Evolutionary conservation across 2,113 vertebrate species (phyloP), one percentile per base, ranked within the genome.

Genomic region (Actenoides lindsayi): DNA sequence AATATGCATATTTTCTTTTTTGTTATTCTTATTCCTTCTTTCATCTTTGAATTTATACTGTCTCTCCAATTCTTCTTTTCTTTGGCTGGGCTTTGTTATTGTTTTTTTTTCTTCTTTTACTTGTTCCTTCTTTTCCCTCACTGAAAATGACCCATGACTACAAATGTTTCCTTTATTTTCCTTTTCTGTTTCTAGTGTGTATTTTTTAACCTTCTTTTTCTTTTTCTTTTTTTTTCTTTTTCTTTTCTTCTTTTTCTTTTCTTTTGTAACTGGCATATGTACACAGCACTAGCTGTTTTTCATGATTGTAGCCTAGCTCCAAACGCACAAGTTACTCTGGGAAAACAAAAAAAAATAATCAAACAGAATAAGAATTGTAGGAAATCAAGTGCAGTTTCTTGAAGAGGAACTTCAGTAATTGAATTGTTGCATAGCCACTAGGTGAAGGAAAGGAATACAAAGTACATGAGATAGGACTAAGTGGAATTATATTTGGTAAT

Each of bases 391-490:
- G 67, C 56, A 77, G 33, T 94, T 97, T 96, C 87, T 95, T 89
- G 93, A 95, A 93, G 95, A 97, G 79, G 85, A 87, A 91, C 53
- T 93, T 93, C 77, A 92, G 74, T 94, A 98, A 97, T 78, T 96
- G 93, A 96, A 96, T 96, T 96, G 89, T 95, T 96, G 71, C 74
- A 80, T 69, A 73, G 62, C 79, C 81, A 95, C n/a, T 56, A 89
- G 87, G 65, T 95, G 12, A 95, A 95, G 23, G 18, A 56, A 94
- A 76, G 17, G 33, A 91, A 95, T 92, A 94, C 35, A 93, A 82
- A 97, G 74, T 89, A 39, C 51, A 18, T 39, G 56, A 78, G 70
- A 78, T 93, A 92, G 84, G 85, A 93, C 65, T 65, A 73, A 96
- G 74, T 78, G 59, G 63, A 93, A 92, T 93, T 94, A 86, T 18